Conservation (phyloP, 2,797 vertebrate species). For the Passerculus sandwichensis region DNA sequence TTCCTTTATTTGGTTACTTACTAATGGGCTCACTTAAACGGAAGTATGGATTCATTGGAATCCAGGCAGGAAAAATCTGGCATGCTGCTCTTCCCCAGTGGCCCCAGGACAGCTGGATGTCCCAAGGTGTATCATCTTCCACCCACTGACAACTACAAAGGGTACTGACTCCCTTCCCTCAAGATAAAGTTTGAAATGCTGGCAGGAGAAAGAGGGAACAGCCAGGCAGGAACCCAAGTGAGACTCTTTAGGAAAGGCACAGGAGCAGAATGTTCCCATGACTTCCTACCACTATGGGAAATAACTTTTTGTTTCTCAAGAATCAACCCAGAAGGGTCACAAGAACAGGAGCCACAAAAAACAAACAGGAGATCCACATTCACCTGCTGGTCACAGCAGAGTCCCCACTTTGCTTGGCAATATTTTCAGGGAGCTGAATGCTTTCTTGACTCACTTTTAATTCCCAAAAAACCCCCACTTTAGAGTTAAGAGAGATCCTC, state of each 20-base stretch:
- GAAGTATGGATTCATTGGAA: not conserved
- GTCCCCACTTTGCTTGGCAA: not conserved
- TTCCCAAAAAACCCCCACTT: not conserved
- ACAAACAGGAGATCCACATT: not conserved
- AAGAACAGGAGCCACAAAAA: not conserved
- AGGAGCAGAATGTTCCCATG: not conserved
- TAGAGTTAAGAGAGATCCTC: slow-evolving; percentile 30
- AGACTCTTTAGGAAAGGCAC: not conserved
- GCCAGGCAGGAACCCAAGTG: not conserved
- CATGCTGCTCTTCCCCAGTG: not conserved
- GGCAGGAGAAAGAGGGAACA: not conserved
- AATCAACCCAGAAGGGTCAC: not conserved
- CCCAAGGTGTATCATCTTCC: not conserved
- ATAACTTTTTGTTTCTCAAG: not conserved
- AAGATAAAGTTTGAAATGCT: not conserved
- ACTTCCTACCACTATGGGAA: not conserved
- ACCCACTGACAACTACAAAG: not conserved
- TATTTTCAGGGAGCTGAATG: not conserved
- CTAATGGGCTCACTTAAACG: not conserved
- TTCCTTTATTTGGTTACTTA: not conserved
- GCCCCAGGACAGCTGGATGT: not conserved
- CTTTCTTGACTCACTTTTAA: not conserved
- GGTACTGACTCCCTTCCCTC: not conserved
- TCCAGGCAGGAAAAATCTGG: not conserved
- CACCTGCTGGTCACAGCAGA: not conserved